Base-by-base conservation (phyloP, 2,797 vertebrate genomes). In the Lepus townsendii region DNA sequence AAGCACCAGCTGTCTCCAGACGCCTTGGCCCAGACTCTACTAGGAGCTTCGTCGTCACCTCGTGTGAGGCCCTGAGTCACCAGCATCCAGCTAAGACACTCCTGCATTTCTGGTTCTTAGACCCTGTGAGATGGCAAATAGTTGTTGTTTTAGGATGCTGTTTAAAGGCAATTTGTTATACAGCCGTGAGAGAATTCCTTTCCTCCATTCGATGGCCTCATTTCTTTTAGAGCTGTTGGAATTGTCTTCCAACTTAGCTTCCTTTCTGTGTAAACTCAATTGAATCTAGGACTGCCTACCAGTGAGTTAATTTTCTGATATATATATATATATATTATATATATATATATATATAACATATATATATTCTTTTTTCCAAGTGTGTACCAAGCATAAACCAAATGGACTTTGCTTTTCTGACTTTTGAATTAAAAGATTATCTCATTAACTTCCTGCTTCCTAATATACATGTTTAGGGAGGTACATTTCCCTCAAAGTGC, bases 1-100 rank as follows among this genome's bases (percentile, higher is more conserved):
- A 5, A 0, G 30, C 27, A 42, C 38, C n/a, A 0, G 3, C 3
- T 6, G 22, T 16, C 38, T 42, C 54, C 17, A 13, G 30, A n/a
- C 26, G 12, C 30, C 3, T 4, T 1, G 19, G 14, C 24, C 47
- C 35, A 87, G 17, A 47, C 42, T 47, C 42, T 9, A 47, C 19
- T 1, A n/a, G 75, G 4, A n/a, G 32, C 24, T 20, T 72, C 47
- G 7, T 0, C 3, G 8, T 0, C 7, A 42, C 38, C 24, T n/a
- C 35, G 2, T 2, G 8, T 38, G 30, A 52, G 47, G 76, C 7
- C 3, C 7, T 2, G 66, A 79, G 5, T 3, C 3, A 14, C 30
- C 78, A 26, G 7, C 3, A 7, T 7, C 9, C 26, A 2, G 22
- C 50, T 24, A 42, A 76, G 10, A 10, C 2, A 2, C 26, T 27